Conservation (phyloP, 2,888 invertebrate genomes). For the Magallana nippona region DNA sequence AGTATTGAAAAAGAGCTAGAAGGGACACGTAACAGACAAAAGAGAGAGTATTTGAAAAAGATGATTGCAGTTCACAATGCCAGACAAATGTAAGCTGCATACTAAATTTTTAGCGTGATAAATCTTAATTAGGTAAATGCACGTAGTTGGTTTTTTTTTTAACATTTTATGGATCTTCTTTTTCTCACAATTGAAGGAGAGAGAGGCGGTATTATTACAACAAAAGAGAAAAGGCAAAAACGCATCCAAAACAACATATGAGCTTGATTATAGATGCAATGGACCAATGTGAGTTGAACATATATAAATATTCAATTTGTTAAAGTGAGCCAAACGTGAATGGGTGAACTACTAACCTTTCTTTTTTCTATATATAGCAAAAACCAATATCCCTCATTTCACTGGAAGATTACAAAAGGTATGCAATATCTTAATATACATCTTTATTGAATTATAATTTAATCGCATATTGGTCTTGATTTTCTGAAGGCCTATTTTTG, state of each 20-base stretch:
- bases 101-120: neutral
- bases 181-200: neutral
- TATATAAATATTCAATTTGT: neutral
- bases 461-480: too few relatives aligned
- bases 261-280: conserved; percentile 7
- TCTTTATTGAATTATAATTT: neutral
- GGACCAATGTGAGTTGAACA: conserved; percentile 12
- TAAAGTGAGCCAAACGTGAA: too few relatives aligned
- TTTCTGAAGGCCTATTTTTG: conserved; percentile 13
- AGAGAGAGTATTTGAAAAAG: conserved; percentile 9
- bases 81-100: conserved; percentile 30
- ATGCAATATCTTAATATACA: neutral
- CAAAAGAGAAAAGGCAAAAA: conserved; percentile 28
- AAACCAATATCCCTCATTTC: conserved; percentile 41
- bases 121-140: neutral
- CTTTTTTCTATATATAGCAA: too few relatives aligned
- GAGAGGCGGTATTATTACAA: conserved; percentile 7
- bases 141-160: neutral
- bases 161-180: neutral
- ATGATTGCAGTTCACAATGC: conserved; percentile 27
- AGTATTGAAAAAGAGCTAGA: neutral
- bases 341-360: too few relatives aligned
- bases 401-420: conserved; percentile 40
- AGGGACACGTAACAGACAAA: neutral
- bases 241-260: neutral